Evolutionary conservation across 2,113 vertebrate species (phyloP), one percentile per base, ranked within the genome.

Genomic region (Cavia porcellus): DNA sequence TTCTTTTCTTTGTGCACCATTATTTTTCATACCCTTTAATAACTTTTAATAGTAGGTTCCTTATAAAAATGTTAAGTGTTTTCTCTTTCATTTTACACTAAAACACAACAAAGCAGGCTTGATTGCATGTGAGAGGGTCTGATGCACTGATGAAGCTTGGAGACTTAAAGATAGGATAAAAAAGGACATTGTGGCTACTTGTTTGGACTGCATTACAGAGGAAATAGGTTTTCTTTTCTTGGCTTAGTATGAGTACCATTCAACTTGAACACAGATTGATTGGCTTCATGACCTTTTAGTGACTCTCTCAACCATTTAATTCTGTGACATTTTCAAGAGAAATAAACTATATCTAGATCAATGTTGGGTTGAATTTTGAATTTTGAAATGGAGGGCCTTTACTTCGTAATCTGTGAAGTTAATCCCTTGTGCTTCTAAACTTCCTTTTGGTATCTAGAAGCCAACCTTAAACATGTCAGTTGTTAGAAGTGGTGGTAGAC

Each of bases 1-100:
- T 25, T 24, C 64, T 82, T 64, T 96, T 96, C n/a, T 96, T 11
- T 96, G 12, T 74, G 92, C 52, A 80, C 94, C 61, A 90, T 96
- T 95, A 62, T 91, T 96, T 90, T 94, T 66, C n/a, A 66, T 95
- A 55, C 62, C 70, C 47, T 59, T 50, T 70, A 64, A 92, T 93
- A 96, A 20, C 62, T 94, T 90, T 79, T 59, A 74, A 42, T 30
- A 64, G 72, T 83, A 92, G 42, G 50, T 6, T 89, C 81, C 45
- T 61, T 64, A 74, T 59, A 20, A 7, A 94, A 70, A 80, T 75
- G 32, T 32, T 25, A 82, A 64, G 17, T 74, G 8, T 94, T 95
- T 81, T 92, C 17, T n/a, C 35, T 96, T 92, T 75, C 8, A 8
- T 61, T 68, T 55, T 64, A 89, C 86, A 42, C 19, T 74, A 59